These are phyloP conservation scores for Pseudorhombus dupliciocellatus DNA, from an alignment of 2,113 vertebrate genomes.

Conservation along the genomic window DNA sequence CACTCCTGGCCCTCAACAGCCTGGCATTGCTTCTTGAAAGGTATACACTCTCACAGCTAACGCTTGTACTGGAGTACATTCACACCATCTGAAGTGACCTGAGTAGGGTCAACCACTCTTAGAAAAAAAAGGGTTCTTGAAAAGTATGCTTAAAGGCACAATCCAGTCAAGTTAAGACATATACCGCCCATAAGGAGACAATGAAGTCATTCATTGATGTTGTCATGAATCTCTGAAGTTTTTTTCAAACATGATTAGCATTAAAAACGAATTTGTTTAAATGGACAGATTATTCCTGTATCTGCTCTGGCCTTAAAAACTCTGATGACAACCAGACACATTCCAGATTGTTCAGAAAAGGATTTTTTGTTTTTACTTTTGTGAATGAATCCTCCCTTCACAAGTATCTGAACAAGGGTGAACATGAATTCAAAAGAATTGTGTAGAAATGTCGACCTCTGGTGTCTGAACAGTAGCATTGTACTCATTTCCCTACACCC, in stretches of 20 bases:
- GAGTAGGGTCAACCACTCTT: not conserved
- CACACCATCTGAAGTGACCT: not conserved
- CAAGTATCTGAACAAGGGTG: not conserved
- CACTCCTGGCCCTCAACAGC: slow-evolving; percentile 96
- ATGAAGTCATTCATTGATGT: not conserved
- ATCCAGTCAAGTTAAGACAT: not conserved
- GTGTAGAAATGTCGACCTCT: slow-evolving; percentile 39
- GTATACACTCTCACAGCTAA: slow-evolving; percentile 69
- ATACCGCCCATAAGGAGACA: not conserved
- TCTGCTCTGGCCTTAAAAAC: too few species aligned
- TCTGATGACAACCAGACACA: too few species aligned
- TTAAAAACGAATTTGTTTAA: too few species aligned
- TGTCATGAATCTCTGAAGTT: not conserved
- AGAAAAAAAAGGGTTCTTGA: not conserved
- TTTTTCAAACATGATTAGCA: too few species aligned
- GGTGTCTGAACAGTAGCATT: slow-evolving; percentile 48
- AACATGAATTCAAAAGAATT: slow-evolving; percentile 9
- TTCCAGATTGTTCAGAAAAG: too few species aligned
- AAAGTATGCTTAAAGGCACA: not conserved
- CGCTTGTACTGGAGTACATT: not conserved
- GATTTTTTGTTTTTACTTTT: not conserved
- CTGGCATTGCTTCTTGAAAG: slow-evolving; percentile 99
- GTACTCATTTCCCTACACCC: not conserved
- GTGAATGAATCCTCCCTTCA: not conserved
- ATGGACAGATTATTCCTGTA: too few species aligned